Evolutionary conservation across 2,797 vertebrate genomes (phyloP).

Genomic region (Paratrypauchen microcephalus): DNA sequence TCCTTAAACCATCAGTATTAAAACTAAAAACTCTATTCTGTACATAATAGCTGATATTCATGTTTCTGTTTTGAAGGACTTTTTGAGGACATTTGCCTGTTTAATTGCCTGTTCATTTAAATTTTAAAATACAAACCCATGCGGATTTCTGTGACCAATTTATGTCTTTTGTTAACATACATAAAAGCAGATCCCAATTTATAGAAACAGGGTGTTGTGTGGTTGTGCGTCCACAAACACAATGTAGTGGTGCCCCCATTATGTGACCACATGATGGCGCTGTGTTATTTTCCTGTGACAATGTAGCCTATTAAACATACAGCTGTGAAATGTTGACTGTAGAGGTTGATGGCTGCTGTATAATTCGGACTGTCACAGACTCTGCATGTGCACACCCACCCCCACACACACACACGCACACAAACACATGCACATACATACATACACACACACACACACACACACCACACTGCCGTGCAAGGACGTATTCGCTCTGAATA

Average conservation of each 20-base stretch:
- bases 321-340: conserved; percentile 28
- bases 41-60: no score
- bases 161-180: not conserved
- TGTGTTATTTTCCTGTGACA: conserved; percentile 15
- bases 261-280: conserved; percentile 50
- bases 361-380: conserved; percentile 21
- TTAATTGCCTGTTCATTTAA: not conserved
- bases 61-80: not conserved
- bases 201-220: not conserved
- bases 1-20: no score
- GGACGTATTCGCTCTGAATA: conserved; percentile 23
- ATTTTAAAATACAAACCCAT: not conserved
- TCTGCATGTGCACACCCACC: conserved; percentile 5
- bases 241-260: not conserved
- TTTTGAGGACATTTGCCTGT: not conserved
- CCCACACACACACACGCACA: not conserved
- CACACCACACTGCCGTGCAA: not conserved
- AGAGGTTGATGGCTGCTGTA: conserved; percentile 25
- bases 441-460: no score
- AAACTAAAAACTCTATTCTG: no score
- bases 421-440: not conserved
- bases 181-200: not conserved
- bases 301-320: conserved; percentile 41
- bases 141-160: not conserved
- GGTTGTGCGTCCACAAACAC: not conserved